Evolutionary conservation across 1,140 invertebrate species (phyloP).

Genomic region (Drosophila nigrodunni): DNA sequence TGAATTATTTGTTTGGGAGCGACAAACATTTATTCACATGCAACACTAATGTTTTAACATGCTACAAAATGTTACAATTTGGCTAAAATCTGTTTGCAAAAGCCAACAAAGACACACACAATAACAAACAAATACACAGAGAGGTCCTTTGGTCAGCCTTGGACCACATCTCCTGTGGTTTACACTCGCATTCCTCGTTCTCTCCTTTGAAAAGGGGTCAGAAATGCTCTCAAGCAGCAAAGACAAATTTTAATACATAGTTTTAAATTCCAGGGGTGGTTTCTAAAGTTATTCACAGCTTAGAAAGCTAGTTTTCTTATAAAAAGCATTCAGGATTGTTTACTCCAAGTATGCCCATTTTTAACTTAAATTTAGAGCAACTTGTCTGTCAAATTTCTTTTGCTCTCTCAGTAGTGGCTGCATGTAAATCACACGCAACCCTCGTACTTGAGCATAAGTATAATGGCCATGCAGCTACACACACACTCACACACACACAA

Average conservation of each 20-base stretch:
- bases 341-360: too few species aligned
- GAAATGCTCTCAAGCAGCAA: constrained; percentile 23
- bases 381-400: too few species aligned
- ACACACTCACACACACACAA: constrained; percentile 37
- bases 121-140: neutral
- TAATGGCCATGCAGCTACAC: constrained; percentile 21
- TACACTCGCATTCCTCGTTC: constrained; percentile 8
- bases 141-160: constrained; percentile 9
- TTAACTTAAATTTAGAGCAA: too few species aligned
- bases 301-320: neutral
- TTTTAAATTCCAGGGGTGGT: constrained; percentile 1
- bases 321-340: too few species aligned
- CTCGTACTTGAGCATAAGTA: neutral
- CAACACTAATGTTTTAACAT: constrained; percentile 3
- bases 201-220: neutral
- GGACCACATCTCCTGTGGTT: constrained; percentile 29
- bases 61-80: constrained; percentile 42
- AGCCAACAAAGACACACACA: constrained; percentile 5
- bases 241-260: constrained; percentile 14
- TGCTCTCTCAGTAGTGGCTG: too few species aligned
- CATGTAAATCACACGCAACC: neutral
- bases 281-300: neutral
- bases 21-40: constrained; percentile 23
- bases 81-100: constrained; percentile 48
- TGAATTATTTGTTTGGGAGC: constrained; percentile 6